These are phyloP conservation scores for Drosophila rufa DNA, from an alignment of 1,140 invertebrate species.

Conservation along the genomic window DNA sequence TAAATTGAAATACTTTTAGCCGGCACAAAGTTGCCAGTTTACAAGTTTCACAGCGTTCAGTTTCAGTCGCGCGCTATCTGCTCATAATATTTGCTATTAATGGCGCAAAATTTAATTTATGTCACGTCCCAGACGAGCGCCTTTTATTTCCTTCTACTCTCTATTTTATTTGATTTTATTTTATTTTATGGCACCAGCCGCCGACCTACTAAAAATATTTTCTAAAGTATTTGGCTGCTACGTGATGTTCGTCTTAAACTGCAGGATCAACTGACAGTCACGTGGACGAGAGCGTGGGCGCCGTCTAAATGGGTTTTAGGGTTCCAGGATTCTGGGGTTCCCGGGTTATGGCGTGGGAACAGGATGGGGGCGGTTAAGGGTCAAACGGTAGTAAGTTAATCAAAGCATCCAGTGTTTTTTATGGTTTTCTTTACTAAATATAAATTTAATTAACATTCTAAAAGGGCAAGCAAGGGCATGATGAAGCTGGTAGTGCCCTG, in stretches of 20 bases:
- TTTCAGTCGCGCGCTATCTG: conserved; percentile 17
- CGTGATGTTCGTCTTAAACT: conserved; percentile 75
- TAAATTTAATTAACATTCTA: conserved; percentile 33
- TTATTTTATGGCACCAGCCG: conserved; percentile 50
- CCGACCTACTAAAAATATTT: conserved; percentile 60
- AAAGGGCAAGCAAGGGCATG: neutral
- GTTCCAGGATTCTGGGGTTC: conserved; percentile 11
- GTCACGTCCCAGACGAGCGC: conserved; percentile 66
- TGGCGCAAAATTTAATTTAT: conserved; percentile 67
- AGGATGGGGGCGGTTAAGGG: conserved; percentile 23
- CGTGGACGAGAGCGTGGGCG: conserved; percentile 43
- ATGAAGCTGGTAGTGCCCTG: neutral
- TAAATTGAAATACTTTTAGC: conserved; percentile 74
- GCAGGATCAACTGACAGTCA: conserved; percentile 53
- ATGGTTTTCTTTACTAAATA: conserved; percentile 28
- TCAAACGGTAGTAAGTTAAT: conserved; percentile 52
- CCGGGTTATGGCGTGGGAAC: neutral
- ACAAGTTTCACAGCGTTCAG: conserved; percentile 48
- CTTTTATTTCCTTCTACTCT: conserved; percentile 42
- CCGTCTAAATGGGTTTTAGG: conserved; percentile 27
- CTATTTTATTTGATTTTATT: conserved; percentile 53
- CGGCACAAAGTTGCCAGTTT: conserved; percentile 28
- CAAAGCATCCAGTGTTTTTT: conserved; percentile 36
- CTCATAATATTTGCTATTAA: conserved; percentile 64
- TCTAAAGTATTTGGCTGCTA: conserved; percentile 65